phyloP scores from a whole-genome alignment of 2,888 invertebrate species.

The Strigamia transsilvanica region DNA sequence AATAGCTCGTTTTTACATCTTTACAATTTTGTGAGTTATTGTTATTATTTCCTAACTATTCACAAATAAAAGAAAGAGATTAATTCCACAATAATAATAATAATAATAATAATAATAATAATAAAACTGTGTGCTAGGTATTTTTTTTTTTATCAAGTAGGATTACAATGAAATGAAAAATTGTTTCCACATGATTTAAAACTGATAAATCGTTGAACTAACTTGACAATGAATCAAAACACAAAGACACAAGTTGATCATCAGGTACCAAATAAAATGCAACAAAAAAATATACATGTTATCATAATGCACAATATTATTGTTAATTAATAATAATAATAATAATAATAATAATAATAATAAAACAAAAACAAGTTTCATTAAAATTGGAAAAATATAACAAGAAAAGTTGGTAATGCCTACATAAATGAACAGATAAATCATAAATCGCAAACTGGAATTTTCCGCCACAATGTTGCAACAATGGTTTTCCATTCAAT shows the following conservation, averaged over 20 bases:
- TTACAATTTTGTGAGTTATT: constrained; percentile 47
- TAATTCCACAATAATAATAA: background rate
- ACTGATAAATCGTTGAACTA: background rate
- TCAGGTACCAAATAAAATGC: constrained; percentile 41
- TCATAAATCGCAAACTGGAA: background rate
- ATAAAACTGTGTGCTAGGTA: constrained; percentile 3
- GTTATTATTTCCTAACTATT: constrained; percentile 38
- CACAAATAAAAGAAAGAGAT: constrained; percentile 32
- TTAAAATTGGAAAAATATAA: background rate
- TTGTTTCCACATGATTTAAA: background rate
- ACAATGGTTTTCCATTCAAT: background rate
- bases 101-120: too few relatives aligned
- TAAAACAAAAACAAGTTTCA: background rate
- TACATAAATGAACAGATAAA: background rate
- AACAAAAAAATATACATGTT: background rate
- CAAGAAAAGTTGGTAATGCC: background rate
- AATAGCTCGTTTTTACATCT: constrained; percentile 47
- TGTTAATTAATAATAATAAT: constrained; percentile 3
- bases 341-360: background rate
- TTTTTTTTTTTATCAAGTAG: constrained; percentile 31
- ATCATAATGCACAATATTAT: background rate
- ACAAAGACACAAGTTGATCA: background rate
- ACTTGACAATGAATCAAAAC: background rate
- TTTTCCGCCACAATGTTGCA: constrained; percentile 43
- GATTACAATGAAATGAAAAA: background rate